Conservation (phyloP, 2,888 invertebrate genomes). For the Agrotis exclamationis region DNA sequence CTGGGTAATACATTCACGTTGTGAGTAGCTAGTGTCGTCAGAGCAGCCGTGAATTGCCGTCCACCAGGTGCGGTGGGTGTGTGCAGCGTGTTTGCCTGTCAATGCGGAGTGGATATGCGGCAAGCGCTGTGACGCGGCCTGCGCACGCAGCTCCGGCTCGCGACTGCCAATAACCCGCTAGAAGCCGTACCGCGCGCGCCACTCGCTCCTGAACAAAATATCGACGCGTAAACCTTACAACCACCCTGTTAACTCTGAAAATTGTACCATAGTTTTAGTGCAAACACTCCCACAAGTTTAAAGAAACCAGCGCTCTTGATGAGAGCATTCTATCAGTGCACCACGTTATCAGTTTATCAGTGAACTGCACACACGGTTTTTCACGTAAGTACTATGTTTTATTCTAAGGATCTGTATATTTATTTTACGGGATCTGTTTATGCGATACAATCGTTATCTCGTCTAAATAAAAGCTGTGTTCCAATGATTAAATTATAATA, state of each 20-base stretch:
- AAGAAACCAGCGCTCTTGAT: conserved; percentile 26
- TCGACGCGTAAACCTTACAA: conserved; percentile 78
- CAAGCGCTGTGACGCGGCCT: conserved; percentile 68
- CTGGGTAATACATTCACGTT: conserved; percentile 8
- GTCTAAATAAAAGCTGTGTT: conserved; percentile 16
- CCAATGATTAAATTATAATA: conserved; percentile 7
- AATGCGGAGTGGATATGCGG: conserved; percentile 69
- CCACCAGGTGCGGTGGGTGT: conserved; percentile 57
- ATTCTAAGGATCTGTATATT: conserved; percentile 33
- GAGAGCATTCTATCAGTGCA: conserved; percentile 49
- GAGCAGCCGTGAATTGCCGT: conserved; percentile 22
- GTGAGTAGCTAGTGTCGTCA: conserved; percentile 20
- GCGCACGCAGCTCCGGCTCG: conserved; percentile 78
- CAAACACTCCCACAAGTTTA: conserved; percentile 33
- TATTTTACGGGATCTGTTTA: conserved; percentile 43
- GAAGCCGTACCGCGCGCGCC: conserved; percentile 81
- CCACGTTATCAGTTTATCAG: conserved; percentile 59
- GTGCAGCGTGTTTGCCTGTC: conserved; percentile 59
- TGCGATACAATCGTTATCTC: conserved; percentile 31
- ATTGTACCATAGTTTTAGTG: conserved; percentile 66
- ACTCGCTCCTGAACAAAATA: conserved; percentile 73
- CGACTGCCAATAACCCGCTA: conserved; percentile 80
- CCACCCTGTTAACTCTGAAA: conserved; percentile 70
- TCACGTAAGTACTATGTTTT: conserved; percentile 67
- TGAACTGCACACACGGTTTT: conserved; percentile 54